These are phyloP conservation scores for Glaucomys volans DNA, from an alignment of 2,113 vertebrate species.

Conservation along the genomic window DNA sequence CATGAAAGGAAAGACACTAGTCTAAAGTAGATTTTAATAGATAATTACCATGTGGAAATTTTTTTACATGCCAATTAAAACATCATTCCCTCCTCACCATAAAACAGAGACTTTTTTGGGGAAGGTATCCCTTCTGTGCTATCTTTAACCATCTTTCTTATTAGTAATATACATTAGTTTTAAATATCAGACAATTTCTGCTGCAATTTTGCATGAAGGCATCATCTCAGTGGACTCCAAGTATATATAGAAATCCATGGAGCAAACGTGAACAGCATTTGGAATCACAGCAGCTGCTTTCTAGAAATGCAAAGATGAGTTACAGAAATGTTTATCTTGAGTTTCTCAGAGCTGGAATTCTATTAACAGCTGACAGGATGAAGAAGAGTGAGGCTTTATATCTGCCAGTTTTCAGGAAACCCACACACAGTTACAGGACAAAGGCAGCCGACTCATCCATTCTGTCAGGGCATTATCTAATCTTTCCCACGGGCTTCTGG, in stretches of 20 bases:
- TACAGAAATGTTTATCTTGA: not conserved
- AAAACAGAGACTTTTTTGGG: not conserved
- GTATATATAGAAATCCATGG: not conserved
- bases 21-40: not conserved
- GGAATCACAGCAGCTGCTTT: not conserved
- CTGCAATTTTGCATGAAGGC: not conserved
- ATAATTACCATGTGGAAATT: not conserved
- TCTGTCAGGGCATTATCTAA: constrained; percentile 22
- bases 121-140: not conserved
- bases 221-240: constrained; percentile 6
- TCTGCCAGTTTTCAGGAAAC: not conserved
- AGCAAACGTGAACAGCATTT: not conserved
- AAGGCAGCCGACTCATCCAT: not conserved
- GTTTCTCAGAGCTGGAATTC: not conserved
- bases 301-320: constrained; percentile 1
- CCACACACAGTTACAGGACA: not conserved
- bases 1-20: not conserved
- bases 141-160: not conserved
- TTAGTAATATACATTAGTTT: not conserved
- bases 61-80: not conserved
- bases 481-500: not conserved
- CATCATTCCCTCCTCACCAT: not conserved
- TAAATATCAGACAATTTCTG: not conserved
- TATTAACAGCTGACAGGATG: constrained; percentile 31
- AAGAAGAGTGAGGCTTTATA: not conserved